Conservation (phyloP, 2,797 vertebrate species). For the Sparus aurata region DNA sequence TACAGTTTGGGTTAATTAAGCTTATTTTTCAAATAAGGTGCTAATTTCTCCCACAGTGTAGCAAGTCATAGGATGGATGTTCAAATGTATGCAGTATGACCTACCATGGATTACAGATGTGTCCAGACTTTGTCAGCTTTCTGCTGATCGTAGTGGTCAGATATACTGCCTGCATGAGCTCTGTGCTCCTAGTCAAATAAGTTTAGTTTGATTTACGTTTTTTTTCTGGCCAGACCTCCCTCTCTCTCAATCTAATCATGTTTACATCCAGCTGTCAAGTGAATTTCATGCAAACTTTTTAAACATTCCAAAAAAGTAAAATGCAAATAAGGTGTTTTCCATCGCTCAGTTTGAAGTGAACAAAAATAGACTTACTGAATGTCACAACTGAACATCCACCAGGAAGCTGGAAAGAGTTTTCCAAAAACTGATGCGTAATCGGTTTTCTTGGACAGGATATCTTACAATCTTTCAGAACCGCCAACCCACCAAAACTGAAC, state of each 20-base stretch:
- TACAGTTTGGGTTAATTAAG: background rate
- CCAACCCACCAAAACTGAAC: background rate
- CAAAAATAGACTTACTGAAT: conserved; percentile 3
- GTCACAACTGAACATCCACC: conserved; percentile 11
- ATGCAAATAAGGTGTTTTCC: conserved; percentile 29
- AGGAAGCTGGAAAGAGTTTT: conserved; percentile 6
- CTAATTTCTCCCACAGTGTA: background rate
- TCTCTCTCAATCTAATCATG: conserved; percentile 19
- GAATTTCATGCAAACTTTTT: conserved; percentile 42
- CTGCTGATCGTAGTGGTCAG: conserved; percentile 29
- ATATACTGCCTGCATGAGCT: conserved; percentile 45
- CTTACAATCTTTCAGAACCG: background rate
- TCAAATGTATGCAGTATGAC: background rate
- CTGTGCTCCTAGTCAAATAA: conserved; percentile 34
- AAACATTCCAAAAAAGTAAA: conserved; percentile 13
- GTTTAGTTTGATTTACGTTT: conserved; percentile 11
- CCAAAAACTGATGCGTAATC: background rate
- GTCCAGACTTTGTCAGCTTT: conserved; percentile 19
- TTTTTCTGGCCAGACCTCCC: conserved; percentile 2
- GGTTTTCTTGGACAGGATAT: conserved; percentile 1
- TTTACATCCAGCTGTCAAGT: conserved; percentile 44
- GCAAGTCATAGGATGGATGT: background rate
- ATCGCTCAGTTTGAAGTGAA: conserved; percentile 9
- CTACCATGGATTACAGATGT: background rate
- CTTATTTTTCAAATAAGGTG: background rate